These are phyloP conservation scores for Myotis findleyi DNA, from an alignment of 2,797 vertebrate genomes.

Conservation along the genomic window DNA sequence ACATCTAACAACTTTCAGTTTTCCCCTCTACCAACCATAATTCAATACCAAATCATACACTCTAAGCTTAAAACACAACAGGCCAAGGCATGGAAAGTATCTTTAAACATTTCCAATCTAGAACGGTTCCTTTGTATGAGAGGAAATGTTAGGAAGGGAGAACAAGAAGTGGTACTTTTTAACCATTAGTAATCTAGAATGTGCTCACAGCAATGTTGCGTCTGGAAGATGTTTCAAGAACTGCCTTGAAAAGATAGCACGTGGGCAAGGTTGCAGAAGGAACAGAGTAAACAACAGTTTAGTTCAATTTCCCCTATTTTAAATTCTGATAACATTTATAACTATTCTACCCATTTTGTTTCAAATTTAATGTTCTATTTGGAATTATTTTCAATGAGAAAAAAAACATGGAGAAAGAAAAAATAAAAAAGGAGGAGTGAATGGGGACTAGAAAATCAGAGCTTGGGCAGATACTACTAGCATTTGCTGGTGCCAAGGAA, in stretches of 20 bases:
- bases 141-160: not conserved
- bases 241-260: not conserved
- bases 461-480: not conserved
- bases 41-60: not conserved
- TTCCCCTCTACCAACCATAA: not conserved
- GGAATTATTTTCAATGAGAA: conserved; percentile 19
- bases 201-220: not conserved
- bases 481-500: conserved; percentile 50
- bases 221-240: not conserved
- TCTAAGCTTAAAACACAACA: conserved; percentile 13
- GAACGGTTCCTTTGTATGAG: not conserved
- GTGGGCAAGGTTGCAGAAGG: not conserved
- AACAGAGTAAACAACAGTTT: not conserved
- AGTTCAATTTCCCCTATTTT: conserved; percentile 16
- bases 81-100: not conserved
- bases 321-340: not conserved
- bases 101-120: not conserved
- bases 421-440: conserved; percentile 7
- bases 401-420: conserved; percentile 2
- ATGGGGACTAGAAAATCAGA: conserved; percentile 31
- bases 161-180: not conserved
- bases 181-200: not conserved
- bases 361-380: conserved; percentile 29
- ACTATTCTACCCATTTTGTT: not conserved
- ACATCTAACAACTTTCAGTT: not conserved